phyloP scores from a whole-genome alignment of 2,888 invertebrate genomes.

The Scaeva pyrastri region DNA sequence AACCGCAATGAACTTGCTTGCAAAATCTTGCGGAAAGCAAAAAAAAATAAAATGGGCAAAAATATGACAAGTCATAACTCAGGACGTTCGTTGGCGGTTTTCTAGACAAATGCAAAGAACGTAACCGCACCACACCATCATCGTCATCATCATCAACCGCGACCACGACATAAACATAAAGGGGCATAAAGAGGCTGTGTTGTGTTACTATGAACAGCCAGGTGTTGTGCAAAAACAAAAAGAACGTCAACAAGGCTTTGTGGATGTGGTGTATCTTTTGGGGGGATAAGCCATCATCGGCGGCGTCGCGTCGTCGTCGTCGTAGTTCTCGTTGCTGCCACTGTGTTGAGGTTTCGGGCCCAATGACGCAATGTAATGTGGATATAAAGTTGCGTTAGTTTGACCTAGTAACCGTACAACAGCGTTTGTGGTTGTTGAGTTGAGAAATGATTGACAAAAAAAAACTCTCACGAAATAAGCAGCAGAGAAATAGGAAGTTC shows the following conservation, averaged over 20 bases:
- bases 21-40: constrained; percentile 9
- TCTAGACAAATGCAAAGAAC: neutral
- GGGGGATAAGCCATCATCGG: constrained; percentile 15
- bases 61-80: neutral
- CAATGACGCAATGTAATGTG: constrained; percentile 19
- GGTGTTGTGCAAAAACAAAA: constrained; percentile 31
- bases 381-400: constrained; percentile 31
- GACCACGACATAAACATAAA: neutral
- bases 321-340: too few relatives aligned
- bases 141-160: neutral
- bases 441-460: neutral
- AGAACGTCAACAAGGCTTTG: constrained; percentile 10
- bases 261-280: constrained; percentile 21
- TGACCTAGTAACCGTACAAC: constrained; percentile 24
- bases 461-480: neutral
- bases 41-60: neutral
- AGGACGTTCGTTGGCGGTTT: constrained; percentile 11
- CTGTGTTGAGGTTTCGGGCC: constrained; percentile 23
- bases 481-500: neutral
- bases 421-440: neutral
- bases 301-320: too few relatives aligned
- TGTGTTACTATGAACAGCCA: neutral
- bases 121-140: constrained; percentile 16
- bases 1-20: constrained; percentile 45
- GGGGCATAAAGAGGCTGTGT: neutral